Conservation (phyloP, 2,888 invertebrate genomes). For the Ectropis crepuscularia region DNA sequence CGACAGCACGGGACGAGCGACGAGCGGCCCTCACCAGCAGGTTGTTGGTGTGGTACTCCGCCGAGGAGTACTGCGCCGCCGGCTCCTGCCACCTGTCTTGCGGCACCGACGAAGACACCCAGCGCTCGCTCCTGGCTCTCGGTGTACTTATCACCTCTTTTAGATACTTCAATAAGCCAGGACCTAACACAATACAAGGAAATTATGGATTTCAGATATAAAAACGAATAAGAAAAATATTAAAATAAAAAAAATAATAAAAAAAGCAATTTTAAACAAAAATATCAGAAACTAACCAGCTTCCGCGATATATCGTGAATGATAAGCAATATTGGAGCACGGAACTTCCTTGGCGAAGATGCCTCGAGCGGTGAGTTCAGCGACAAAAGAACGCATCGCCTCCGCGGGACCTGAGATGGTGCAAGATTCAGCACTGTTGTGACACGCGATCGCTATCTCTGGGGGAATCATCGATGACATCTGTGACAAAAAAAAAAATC, state of each 20-base stretch:
- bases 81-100: constrained; percentile 82
- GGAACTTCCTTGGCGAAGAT: no score
- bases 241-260: no score
- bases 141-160: constrained; percentile 85
- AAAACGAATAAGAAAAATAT: no score
- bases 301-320: no score
- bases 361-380: no score
- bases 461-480: constrained; percentile 62
- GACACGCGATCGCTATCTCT: constrained; percentile 87
- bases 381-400: no score
- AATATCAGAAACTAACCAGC: no score
- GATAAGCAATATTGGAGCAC: no score
- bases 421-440: constrained; percentile 90
- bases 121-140: constrained; percentile 86
- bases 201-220: no score
- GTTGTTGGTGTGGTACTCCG: constrained; percentile 93
- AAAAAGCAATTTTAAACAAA: no score
- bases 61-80: constrained; percentile 84
- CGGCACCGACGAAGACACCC: constrained; percentile 93
- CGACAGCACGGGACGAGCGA: constrained; percentile 89
- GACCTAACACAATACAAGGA: constrained; percentile 47
- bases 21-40: constrained; percentile 85
- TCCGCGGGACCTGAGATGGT: constrained; percentile 89
- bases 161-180: constrained; percentile 84
- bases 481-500: constrained; percentile 27